These are phyloP conservation scores for Lota lota DNA, from an alignment of 2,113 vertebrate species.

Conservation along the genomic window DNA sequence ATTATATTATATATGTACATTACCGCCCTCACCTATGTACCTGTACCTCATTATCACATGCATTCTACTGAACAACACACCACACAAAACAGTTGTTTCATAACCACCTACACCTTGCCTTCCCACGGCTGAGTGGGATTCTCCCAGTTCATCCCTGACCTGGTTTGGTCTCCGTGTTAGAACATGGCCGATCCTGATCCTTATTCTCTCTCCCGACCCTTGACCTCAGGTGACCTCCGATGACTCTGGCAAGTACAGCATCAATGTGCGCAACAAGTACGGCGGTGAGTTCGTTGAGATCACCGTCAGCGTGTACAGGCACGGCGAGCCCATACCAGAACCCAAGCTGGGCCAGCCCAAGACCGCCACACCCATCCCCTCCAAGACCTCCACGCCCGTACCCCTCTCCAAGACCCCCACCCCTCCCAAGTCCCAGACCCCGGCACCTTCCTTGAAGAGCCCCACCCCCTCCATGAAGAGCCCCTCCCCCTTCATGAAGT, in stretches of 20 bases:
- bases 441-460: slow-evolving; percentile 53
- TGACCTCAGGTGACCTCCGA: slow-evolving; percentile 78
- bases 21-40: too few species aligned
- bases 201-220: too few species aligned
- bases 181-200: too few species aligned
- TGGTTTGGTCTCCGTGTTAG: too few species aligned
- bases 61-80: too few species aligned
- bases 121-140: too few species aligned
- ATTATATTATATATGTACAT: too few species aligned
- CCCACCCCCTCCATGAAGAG: slow-evolving; percentile 43
- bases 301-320: slow-evolving; percentile 94
- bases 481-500: slow-evolving; percentile 23
- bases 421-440: slow-evolving; percentile 61
- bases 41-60: too few species aligned
- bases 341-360: slow-evolving; percentile 77
- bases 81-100: too few species aligned
- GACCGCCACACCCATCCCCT: slow-evolving; percentile 31
- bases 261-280: slow-evolving; percentile 94
- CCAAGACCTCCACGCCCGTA: slow-evolving; percentile 30
- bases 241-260: slow-evolving; percentile 96
- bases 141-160: too few species aligned
- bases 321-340: slow-evolving; percentile 86
- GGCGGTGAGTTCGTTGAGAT: slow-evolving; percentile 96
- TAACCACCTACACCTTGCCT: too few species aligned
- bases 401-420: slow-evolving; percentile 54